Evolutionary conservation across 2,113 vertebrate species (phyloP).

Genomic region (Myodes glareolus): DNA sequence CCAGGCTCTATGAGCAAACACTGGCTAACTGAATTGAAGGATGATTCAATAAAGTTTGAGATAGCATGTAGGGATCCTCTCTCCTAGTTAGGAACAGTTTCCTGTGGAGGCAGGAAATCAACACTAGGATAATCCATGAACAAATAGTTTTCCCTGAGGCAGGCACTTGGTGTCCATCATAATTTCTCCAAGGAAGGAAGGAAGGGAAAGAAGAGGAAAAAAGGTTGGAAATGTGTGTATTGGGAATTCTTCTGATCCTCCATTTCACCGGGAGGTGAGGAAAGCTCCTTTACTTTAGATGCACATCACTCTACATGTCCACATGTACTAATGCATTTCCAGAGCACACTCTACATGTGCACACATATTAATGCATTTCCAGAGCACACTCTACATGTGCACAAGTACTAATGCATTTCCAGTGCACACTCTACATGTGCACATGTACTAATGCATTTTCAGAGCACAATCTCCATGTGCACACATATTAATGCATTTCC

Average conservation of each 20-base stretch:
- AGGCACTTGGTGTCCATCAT: background rate
- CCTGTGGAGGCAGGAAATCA: background rate
- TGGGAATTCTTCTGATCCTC: background rate
- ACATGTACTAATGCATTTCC: background rate
- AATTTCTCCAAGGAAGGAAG: background rate
- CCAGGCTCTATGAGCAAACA: background rate
- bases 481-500: background rate
- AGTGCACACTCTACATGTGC: background rate
- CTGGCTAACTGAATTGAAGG: background rate
- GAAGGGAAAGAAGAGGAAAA: too few relatives aligned
- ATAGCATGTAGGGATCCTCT: background rate
- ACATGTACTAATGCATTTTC: background rate
- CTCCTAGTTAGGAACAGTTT: background rate
- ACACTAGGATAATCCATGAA: background rate
- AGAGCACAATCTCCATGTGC: background rate
- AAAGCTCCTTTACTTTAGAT: background rate
- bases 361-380: background rate
- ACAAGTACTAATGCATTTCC: background rate
- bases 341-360: background rate
- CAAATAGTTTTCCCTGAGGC: background rate
- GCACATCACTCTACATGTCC: background rate
- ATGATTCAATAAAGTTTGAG: background rate
- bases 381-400: background rate
- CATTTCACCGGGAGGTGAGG: background rate
- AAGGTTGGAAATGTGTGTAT: background rate